Conservation (phyloP, 1,140 invertebrate species). For the Macrosteles quadrilineatus region DNA sequence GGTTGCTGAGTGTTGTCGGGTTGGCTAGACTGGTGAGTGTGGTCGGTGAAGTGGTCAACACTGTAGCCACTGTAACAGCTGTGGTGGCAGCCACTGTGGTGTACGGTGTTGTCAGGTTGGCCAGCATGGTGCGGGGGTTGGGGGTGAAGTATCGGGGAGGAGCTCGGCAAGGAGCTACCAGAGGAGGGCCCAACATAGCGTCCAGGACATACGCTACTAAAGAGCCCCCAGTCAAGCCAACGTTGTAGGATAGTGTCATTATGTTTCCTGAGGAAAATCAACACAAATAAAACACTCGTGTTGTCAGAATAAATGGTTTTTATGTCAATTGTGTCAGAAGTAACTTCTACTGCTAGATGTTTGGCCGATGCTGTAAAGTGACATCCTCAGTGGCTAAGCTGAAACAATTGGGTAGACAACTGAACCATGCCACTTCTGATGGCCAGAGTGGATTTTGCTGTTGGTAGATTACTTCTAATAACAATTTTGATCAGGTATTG, state of each 20-base stretch:
- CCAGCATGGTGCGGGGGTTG: background rate
- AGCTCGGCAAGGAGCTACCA: constrained; percentile 49
- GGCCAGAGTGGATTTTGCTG: too few relatives aligned
- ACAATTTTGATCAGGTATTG: too few relatives aligned
- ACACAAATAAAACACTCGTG: too few relatives aligned
- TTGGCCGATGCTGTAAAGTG: too few relatives aligned
- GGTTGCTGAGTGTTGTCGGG: background rate
- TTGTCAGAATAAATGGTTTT: too few relatives aligned
- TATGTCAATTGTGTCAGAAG: too few relatives aligned
- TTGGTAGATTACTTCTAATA: too few relatives aligned
- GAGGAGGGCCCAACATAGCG: constrained; percentile 65
- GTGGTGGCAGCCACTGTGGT: background rate
- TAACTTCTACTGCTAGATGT: too few relatives aligned
- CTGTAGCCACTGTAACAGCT: background rate
- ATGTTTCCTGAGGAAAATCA: constrained; percentile 82
- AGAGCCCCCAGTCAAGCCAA: constrained; percentile 80
- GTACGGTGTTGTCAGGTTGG: background rate
- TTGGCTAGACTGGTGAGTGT: background rate
- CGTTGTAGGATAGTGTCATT: constrained; percentile 88
- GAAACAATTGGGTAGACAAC: too few relatives aligned
- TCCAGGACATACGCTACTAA: constrained; percentile 80
- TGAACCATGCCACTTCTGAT: too few relatives aligned
- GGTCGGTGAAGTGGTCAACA: background rate
- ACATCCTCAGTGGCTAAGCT: too few relatives aligned
- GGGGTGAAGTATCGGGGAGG: constrained; percentile 41